Percentiles rank a stretch among this genome's conserved stretches.
These are phyloP conservation scores for Hoplodrina blanda DNA, from an alignment of 2,888 invertebrate species.

Conservation along the genomic window DNA sequence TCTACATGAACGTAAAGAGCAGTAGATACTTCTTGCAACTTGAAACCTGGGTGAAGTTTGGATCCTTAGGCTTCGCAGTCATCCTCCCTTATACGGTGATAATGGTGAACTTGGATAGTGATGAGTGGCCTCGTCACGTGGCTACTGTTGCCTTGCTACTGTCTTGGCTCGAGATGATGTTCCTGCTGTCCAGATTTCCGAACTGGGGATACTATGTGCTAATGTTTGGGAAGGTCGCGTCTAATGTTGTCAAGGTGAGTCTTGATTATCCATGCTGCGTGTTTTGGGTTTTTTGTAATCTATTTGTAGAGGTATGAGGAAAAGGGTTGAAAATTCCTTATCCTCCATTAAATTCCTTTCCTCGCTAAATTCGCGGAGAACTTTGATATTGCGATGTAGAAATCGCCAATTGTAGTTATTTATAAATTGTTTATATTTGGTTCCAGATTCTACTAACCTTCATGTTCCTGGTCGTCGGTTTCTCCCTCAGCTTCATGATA, in stretches of 20 bases:
- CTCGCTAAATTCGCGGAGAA: too few relatives aligned
- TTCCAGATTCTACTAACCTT: slow-evolving; percentile 56
- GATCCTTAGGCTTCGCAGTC: slow-evolving; percentile 83
- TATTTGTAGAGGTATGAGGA: too few relatives aligned
- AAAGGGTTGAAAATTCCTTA: too few relatives aligned
- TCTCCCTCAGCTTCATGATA: slow-evolving; percentile 90
- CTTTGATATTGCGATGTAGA: too few relatives aligned
- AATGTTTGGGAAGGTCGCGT: slow-evolving; percentile 91
- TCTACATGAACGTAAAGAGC: slow-evolving; percentile 87
- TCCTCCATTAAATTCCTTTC: too few relatives aligned
- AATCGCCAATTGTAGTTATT: too few relatives aligned
- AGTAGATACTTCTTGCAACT: slow-evolving; percentile 88
- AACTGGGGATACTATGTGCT: slow-evolving; percentile 91
- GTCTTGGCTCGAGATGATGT: slow-evolving; percentile 91
- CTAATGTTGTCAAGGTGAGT: slow-evolving; percentile 89
- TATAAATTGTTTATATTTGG: not conserved
- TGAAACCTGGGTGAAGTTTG: slow-evolving; percentile 91
- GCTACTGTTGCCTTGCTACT: slow-evolving; percentile 88
- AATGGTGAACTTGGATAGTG: slow-evolving; percentile 63
- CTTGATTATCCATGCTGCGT: not conserved
- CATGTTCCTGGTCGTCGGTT: slow-evolving; percentile 87
- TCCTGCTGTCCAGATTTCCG: slow-evolving; percentile 90
- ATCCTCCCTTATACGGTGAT: slow-evolving; percentile 81
- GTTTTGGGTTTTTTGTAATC: not conserved
- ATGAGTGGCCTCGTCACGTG: slow-evolving; percentile 87